Evolutionary conservation across 2,113 vertebrate genomes (phyloP).

Genomic region (Butorides virescens): DNA sequence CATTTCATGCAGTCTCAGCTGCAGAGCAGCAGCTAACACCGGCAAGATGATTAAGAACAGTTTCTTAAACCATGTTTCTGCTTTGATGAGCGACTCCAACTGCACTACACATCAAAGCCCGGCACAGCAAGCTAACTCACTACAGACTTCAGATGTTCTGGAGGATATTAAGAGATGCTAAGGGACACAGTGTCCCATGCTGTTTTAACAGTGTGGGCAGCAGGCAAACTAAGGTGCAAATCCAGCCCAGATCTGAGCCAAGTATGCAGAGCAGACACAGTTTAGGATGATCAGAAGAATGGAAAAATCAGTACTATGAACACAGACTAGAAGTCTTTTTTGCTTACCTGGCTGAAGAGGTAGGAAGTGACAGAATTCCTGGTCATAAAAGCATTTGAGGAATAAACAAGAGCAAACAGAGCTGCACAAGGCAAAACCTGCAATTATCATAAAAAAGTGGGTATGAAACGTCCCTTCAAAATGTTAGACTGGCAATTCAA

Average conservation of each 20-base stretch:
- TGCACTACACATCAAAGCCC: neutral
- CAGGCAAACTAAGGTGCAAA: neutral
- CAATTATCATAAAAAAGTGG: neutral
- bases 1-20: neutral
- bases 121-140: neutral
- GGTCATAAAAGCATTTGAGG: neutral
- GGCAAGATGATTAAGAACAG: neutral
- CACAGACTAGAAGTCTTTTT: neutral
- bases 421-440: neutral
- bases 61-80: neutral
- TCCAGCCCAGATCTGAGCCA: neutral
- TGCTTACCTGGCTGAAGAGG: neutral
- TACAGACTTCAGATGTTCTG: neutral
- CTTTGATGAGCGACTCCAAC: slow-evolving; percentile 25
- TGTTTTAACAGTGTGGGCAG: neutral
- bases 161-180: neutral
- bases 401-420: neutral
- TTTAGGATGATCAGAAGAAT: neutral
- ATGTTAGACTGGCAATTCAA: neutral
- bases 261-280: neutral
- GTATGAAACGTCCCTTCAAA: neutral
- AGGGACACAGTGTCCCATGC: neutral
- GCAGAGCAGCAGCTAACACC: neutral
- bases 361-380: neutral
- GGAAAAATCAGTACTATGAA: neutral